phyloP scores from a whole-genome alignment of 2,888 invertebrate genomes.

The Agelastica alni region DNA sequence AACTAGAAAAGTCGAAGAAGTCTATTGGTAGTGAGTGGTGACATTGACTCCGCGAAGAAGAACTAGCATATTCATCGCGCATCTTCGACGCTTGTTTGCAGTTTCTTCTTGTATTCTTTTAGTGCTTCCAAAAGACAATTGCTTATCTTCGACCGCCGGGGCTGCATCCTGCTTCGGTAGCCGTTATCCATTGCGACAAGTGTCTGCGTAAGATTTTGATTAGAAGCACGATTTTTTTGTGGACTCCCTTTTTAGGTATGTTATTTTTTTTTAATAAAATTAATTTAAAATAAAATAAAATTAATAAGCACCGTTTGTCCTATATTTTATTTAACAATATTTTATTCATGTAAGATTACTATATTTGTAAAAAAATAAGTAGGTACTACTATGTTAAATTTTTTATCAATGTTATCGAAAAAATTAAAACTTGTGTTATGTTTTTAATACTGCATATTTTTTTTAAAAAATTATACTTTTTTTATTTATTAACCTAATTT shows the following conservation, averaged over 20 bases:
- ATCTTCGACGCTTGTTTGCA: slow-evolving; percentile 34
- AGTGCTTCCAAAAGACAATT: slow-evolving; percentile 28
- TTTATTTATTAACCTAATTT: too few relatives aligned
- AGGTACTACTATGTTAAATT: too few relatives aligned
- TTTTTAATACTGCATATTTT: too few relatives aligned
- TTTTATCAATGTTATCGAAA: too few relatives aligned
- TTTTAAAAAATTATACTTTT: too few relatives aligned
- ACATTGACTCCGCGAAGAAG: slow-evolving; percentile 52
- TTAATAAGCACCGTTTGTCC: too few relatives aligned
- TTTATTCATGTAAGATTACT: too few relatives aligned
- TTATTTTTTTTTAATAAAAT: background rate
- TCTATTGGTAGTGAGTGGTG: slow-evolving; percentile 39
- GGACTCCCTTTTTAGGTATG: background rate
- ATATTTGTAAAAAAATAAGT: too few relatives aligned
- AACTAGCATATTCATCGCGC: slow-evolving; percentile 31
- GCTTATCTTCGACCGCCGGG: slow-evolving; percentile 14
- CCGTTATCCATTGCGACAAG: background rate
- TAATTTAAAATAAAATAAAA: too few relatives aligned
- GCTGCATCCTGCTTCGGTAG: slow-evolving; percentile 8
- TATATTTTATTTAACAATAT: too few relatives aligned
- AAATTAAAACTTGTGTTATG: too few relatives aligned
- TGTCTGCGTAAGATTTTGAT: background rate
- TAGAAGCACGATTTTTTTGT: background rate
- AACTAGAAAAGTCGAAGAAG: slow-evolving; percentile 11
- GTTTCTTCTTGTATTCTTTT: slow-evolving; percentile 21